Evolutionary conservation across 2,113 vertebrate genomes (phyloP), one percentile per base, ranked within the genome.

Genomic region (Natator depressus): DNA sequence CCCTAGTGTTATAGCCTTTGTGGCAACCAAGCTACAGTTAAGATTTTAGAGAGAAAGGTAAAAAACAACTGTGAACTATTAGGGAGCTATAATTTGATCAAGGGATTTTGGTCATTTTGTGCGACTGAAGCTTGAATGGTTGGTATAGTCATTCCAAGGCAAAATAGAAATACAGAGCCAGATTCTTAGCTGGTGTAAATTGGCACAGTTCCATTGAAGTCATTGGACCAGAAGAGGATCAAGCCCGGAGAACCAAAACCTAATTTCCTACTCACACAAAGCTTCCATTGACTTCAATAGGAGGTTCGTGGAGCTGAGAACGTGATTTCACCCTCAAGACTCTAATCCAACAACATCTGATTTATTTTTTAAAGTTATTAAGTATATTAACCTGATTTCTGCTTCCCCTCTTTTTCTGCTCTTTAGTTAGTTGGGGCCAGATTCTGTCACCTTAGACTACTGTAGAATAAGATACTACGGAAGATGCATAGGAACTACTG

Each of bases 1-100:
- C 85, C 91, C 92, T 94, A 96, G 89, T 94, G 84, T 96, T 96
- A 50, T 62, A 89, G 87, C 78, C 83, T 94, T 93, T 96, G 91
- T 92, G 85, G 90, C 79, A 89, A 92, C 93, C 80, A 95, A 97
- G 96, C 91, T 29, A 38, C 25, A 54, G 42, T 47, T 49, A 81
- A 92, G 89, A 90, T 92, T 84, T 94, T 91, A 57, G 46, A 79
- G 89, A 22, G 47, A 89, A 38, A 94, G 91, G 79, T 85, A 80
- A 22, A 55, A 84, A 91, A 91, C 91, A 96, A 91, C 13, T 95
- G 89, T 96, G 91, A 97, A 93, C 94, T 93, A 91, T 82, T 79
- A 31, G 65, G 51, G 59, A 93, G 86, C 91, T 93, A 96, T 97
- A 92, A 93, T 85, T 94, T 96, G 79, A 92, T 95, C 80, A 83